A percentile compares a stretch with the other conserved stretches of the same genome.
Evolutionary conservation across 2,797 vertebrate species (phyloP).

Genomic region (Crocidura indochinensis): DNA sequence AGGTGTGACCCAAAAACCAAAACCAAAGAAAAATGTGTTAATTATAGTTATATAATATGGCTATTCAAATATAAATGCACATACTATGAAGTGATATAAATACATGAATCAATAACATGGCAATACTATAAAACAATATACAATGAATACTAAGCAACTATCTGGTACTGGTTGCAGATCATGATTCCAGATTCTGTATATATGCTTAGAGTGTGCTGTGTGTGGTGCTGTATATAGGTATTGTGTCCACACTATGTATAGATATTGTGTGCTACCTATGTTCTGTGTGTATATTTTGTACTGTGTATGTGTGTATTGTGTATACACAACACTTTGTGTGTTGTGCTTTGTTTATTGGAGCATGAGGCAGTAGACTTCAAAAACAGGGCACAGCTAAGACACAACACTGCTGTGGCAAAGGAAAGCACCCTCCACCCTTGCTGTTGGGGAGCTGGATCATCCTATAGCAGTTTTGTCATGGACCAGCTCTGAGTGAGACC

Average conservation of each 20-base stretch:
- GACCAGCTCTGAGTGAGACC: neutral
- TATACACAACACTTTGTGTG: too few relatives aligned
- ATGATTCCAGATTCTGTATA: neutral
- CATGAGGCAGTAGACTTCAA: too few relatives aligned
- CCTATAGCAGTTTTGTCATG: neutral
- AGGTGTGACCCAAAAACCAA: too few relatives aligned
- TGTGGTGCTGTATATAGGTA: neutral
- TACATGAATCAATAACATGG: neutral
- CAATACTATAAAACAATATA: neutral
- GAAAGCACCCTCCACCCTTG: too few relatives aligned
- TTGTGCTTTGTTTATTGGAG: neutral
- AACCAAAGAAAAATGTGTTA: too few relatives aligned
- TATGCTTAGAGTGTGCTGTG: neutral
- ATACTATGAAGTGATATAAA: neutral
- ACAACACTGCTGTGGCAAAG: neutral
- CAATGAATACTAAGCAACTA: neutral
- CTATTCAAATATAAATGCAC: too few relatives aligned
- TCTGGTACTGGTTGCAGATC: neutral
- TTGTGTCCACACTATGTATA: too few relatives aligned
- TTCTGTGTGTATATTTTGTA: too few relatives aligned
- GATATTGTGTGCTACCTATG: too few relatives aligned
- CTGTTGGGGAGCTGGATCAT: neutral
- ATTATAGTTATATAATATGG: too few relatives aligned
- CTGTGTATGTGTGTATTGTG: too few relatives aligned
- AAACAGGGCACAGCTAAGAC: neutral